A percentile compares a stretch with the other conserved stretches of the same genome.
Evolutionary conservation across 2,113 vertebrate genomes (phyloP).

Genomic region (Odocoileus hemionus): DNA sequence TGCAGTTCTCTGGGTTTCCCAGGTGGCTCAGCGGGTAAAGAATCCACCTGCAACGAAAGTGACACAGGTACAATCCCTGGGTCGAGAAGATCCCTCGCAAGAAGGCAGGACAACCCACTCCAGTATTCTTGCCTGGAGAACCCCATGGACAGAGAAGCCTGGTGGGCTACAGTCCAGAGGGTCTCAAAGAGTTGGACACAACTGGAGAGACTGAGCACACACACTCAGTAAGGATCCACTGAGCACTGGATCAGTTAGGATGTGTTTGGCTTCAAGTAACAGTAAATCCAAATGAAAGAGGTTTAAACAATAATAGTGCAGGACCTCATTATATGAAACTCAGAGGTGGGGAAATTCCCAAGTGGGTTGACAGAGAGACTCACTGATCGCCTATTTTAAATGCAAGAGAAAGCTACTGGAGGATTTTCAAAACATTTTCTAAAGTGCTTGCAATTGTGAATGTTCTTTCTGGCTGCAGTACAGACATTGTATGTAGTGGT

Average conservation of each 20-base stretch:
- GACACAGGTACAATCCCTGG: not conserved
- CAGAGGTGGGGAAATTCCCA: not conserved
- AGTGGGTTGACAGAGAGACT: not conserved
- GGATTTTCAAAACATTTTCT: not conserved
- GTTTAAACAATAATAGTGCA: not conserved
- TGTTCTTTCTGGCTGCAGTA: not conserved
- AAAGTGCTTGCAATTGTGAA: not conserved
- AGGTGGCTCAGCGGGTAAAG: not conserved
- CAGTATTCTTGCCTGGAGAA: not conserved
- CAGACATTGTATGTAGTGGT: not conserved
- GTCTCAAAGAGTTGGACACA: not conserved
- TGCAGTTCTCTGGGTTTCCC: not conserved
- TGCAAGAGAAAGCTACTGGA: not conserved
- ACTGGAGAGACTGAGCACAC: not conserved
- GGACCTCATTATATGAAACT: not conserved
- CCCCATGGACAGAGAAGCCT: not conserved
- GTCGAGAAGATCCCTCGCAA: not conserved
- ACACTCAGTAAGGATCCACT: not conserved
- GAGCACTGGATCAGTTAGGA: not conserved
- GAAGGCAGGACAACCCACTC: not conserved
- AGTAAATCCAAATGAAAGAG: not conserved
- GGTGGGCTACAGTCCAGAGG: not conserved
- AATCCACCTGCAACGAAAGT: not conserved
- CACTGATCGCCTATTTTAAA: not conserved
- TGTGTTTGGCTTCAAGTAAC: not conserved